A percentile compares a stretch with the other conserved stretches of the same genome.
These are phyloP conservation scores for Atrina japonica DNA, from an alignment of 2,888 invertebrate genomes.

Conservation along the genomic window DNA sequence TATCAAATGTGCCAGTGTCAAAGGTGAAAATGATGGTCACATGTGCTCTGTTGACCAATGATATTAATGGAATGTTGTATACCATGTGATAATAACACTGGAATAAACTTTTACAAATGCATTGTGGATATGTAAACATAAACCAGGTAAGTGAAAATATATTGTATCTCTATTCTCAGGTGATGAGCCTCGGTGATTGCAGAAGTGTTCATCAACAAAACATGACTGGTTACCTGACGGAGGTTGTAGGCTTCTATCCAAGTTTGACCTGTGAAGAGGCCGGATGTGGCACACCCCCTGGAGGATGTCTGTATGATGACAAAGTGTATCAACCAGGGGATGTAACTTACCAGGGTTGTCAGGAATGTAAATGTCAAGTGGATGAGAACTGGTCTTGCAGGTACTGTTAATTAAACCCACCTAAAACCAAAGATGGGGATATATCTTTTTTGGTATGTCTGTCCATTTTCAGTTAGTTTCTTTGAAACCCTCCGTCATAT, in stretches of 20 bases:
- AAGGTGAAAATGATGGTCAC: too few relatives aligned
- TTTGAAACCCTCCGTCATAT: too few relatives aligned
- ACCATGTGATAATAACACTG: too few relatives aligned
- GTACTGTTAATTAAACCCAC: too few relatives aligned
- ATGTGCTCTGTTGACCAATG: too few relatives aligned
- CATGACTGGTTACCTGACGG: constrained; percentile 47
- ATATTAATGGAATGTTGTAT: too few relatives aligned
- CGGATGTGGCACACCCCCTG: constrained; percentile 54
- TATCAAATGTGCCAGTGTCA: too few relatives aligned
- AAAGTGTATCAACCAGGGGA: constrained; percentile 60
- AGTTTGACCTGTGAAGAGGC: constrained; percentile 68
- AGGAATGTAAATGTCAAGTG: constrained; percentile 68
- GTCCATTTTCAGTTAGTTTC: constrained; percentile 1
- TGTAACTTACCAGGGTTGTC: constrained; percentile 64
- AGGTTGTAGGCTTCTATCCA: constrained; percentile 67
- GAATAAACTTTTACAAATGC: too few relatives aligned
- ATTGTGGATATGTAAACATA: too few relatives aligned
- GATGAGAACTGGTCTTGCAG: constrained; percentile 69
- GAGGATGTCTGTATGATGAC: constrained; percentile 64
- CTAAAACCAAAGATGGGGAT: too few relatives aligned
- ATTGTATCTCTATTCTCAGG: too few relatives aligned
- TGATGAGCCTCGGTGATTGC: constrained; percentile 54
- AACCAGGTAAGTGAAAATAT: too few relatives aligned
- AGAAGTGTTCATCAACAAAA: constrained; percentile 58
- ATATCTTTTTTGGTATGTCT: neutral